Evolutionary conservation across 2,888 invertebrate genomes (phyloP).

Genomic region (Iselma pallidipennis): DNA sequence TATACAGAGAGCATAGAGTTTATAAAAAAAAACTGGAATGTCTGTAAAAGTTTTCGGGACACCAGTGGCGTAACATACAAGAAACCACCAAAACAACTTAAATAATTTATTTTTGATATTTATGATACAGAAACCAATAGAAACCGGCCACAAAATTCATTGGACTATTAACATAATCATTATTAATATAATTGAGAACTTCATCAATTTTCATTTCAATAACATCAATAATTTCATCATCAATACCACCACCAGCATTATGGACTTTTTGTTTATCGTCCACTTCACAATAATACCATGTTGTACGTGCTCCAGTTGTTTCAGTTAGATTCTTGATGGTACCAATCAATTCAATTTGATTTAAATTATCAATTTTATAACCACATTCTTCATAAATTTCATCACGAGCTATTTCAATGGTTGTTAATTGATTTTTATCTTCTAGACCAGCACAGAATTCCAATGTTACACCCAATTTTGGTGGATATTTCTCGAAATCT

Average conservation of each 20-base stretch:
- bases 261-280: conserved; percentile 75
- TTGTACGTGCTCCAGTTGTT: conserved; percentile 74
- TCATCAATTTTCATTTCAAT: conserved; percentile 77
- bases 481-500: conserved; percentile 67
- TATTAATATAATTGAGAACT: conserved; percentile 62
- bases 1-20: no score
- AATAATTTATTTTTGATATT: conserved; percentile 11
- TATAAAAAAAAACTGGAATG: background rate
- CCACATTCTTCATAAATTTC: conserved; percentile 94
- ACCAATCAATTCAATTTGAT: conserved; percentile 66
- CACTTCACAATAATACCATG: conserved; percentile 85
- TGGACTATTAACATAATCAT: conserved; percentile 65
- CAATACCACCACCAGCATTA: conserved; percentile 80
- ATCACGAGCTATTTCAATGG: conserved; percentile 75
- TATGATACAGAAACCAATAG: conserved; percentile 73
- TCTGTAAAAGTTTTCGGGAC: background rate
- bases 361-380: conserved; percentile 71
- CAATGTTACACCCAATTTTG: conserved; percentile 73
- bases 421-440: conserved; percentile 69
- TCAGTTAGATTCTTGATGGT: conserved; percentile 77
- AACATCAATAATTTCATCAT: conserved; percentile 86
- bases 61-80: conserved; percentile 1
- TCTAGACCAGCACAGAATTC: conserved; percentile 95
- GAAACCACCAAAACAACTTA: no score
- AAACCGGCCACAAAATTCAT: conserved; percentile 75